Percentiles rank a stretch among this genome's conserved stretches.
Conservation (phyloP, 2,888 invertebrate species). For the Cheilosia urbana region DNA sequence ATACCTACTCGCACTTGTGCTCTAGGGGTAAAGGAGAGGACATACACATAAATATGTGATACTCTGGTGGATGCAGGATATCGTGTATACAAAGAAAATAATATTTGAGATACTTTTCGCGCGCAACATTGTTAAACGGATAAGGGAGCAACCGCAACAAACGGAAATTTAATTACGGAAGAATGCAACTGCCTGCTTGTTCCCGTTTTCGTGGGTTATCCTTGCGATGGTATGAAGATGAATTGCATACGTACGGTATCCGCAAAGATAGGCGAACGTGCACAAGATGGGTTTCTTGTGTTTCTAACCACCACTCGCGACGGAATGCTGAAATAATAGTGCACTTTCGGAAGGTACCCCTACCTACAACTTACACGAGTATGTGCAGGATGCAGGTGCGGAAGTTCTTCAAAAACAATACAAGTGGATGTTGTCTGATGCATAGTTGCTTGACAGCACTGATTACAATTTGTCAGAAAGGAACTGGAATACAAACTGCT, state of each 20-base stretch:
- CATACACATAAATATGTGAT: background rate
- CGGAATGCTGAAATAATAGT: slow-evolving; percentile 28
- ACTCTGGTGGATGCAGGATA: slow-evolving; percentile 2
- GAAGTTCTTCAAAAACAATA: slow-evolving; percentile 39
- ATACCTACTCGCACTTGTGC: background rate
- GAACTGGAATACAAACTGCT: no score
- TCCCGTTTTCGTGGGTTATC: slow-evolving; percentile 41
- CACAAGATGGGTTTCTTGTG: slow-evolving; percentile 51
- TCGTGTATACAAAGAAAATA: slow-evolving; percentile 19
- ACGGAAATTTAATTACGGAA: slow-evolving; percentile 73
- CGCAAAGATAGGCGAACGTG: slow-evolving; percentile 54
- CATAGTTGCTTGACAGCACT: no score
- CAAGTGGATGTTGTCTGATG: slow-evolving; percentile 7
- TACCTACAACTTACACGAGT: background rate
- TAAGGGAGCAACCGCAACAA: slow-evolving; percentile 71
- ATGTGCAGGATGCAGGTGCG: slow-evolving; percentile 39
- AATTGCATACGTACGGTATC: slow-evolving; percentile 10
- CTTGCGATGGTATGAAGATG: slow-evolving; percentile 14
- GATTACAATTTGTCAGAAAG: no score
- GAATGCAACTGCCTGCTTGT: slow-evolving; percentile 68
- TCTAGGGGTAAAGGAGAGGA: background rate
- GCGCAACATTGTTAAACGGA: slow-evolving; percentile 51
- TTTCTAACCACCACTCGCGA: slow-evolving; percentile 14
- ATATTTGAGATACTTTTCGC: slow-evolving; percentile 69
- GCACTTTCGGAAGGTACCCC: slow-evolving; percentile 2